Conservation (phyloP, 2,888 invertebrate genomes). For the Leucophora obtusa region DNA sequence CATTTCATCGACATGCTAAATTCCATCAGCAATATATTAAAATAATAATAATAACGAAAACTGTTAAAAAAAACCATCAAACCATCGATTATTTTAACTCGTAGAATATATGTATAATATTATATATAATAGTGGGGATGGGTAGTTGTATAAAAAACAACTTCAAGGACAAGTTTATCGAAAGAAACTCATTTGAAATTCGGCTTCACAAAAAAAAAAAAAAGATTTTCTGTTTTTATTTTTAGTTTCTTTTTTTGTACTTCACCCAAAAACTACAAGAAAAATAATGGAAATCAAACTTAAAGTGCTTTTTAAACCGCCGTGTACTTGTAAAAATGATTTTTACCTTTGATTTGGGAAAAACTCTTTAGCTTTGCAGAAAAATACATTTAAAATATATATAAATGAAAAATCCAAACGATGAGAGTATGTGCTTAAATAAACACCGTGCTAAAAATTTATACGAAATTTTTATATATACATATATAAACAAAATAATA, state of each 20-base stretch:
- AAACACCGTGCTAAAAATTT: not conserved
- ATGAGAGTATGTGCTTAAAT: not conserved
- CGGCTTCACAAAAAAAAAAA: slow-evolving; percentile 29
- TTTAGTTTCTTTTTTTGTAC: slow-evolving; percentile 12
- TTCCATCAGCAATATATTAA: slow-evolving; percentile 17
- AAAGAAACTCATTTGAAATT: slow-evolving; percentile 46
- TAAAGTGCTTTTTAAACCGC: slow-evolving; percentile 52
- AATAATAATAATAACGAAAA: not conserved
- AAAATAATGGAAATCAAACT: slow-evolving; percentile 54
- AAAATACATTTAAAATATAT: slow-evolving; percentile 55
- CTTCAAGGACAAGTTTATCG: slow-evolving; percentile 45
- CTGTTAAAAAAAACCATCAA: slow-evolving; percentile 16
- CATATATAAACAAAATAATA: too few species aligned
- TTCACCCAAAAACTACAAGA: slow-evolving; percentile 15
- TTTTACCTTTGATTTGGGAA: slow-evolving; percentile 51
- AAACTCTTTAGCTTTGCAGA: slow-evolving; percentile 25
- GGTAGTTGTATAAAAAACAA: slow-evolving; percentile 5
- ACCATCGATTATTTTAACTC: slow-evolving; percentile 39
- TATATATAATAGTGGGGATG: slow-evolving; percentile 6
- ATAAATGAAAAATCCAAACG: not conserved
- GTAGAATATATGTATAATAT: slow-evolving; percentile 15
- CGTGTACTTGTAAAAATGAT: slow-evolving; percentile 35
- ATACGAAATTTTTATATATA: too few species aligned
- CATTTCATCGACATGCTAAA: slow-evolving; percentile 44
- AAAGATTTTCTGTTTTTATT: slow-evolving; percentile 26